A percentile compares a stretch with the other conserved stretches of the same genome.
phyloP scores from a whole-genome alignment of 2,797 vertebrate genomes.

The Poeciliopsis paucimaculata region DNA sequence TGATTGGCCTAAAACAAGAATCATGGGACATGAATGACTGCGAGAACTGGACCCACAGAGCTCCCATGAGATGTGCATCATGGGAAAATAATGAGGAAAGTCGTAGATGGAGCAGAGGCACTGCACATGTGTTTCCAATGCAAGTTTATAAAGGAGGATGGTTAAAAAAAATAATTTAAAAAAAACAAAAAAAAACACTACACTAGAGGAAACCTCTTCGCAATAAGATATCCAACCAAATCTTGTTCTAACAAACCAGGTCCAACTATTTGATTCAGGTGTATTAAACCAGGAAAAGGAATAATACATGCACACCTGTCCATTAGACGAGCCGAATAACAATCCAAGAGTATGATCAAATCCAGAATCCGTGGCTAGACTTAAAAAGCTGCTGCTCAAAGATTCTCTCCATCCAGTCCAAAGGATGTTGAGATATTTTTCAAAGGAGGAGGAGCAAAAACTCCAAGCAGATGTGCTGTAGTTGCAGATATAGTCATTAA shows the following conservation, averaged over 20 bases:
- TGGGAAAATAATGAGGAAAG: constrained; percentile 40
- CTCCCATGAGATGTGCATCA: constrained; percentile 53
- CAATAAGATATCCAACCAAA: background rate
- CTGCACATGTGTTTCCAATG: constrained; percentile 5
- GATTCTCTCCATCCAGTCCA: background rate
- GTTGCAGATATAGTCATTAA: background rate
- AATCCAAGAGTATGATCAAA: background rate
- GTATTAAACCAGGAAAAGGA: too few species aligned
- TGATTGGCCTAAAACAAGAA: constrained; percentile 74
- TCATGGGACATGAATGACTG: constrained; percentile 72
- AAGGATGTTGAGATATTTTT: background rate
- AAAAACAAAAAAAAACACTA: background rate
- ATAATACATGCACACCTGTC: background rate
- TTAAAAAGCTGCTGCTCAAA: background rate
- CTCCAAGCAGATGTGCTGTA: background rate
- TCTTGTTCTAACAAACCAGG: background rate
- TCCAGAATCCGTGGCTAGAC: background rate
- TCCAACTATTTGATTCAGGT: too few species aligned
- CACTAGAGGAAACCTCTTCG: background rate
- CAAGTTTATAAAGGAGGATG: background rate
- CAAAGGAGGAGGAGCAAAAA: background rate
- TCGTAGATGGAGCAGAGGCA: constrained; percentile 1
- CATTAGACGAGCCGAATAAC: background rate
- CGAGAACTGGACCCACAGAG: constrained; percentile 21
- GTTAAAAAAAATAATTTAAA: background rate